Evolutionary conservation across 1,140 invertebrate genomes (phyloP).

Genomic region (Eueides isabella): DNA sequence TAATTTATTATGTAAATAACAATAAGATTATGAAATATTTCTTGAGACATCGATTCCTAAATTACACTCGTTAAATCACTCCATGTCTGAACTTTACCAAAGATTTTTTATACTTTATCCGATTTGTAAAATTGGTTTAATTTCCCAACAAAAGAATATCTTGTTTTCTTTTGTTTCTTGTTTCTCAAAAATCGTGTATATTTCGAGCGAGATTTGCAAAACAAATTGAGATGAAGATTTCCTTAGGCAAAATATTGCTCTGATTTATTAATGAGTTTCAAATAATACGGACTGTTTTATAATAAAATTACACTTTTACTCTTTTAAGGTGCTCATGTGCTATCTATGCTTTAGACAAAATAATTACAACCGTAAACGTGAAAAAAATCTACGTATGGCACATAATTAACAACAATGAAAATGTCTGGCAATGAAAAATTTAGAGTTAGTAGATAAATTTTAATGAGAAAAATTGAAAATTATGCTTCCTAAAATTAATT

Average conservation of each 20-base stretch:
- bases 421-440: too few species aligned
- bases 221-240: conserved; percentile 7
- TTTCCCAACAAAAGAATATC: conserved; percentile 9
- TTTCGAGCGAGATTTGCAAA: conserved; percentile 1
- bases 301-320: not conserved
- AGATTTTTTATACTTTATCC: not conserved
- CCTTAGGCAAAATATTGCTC: conserved; percentile 1
- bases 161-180: not conserved
- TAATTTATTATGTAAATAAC: too few species aligned
- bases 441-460: too few species aligned
- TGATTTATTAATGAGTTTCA: conserved; percentile 9
- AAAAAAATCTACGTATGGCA: too few species aligned
- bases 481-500: too few species aligned
- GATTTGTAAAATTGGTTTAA: conserved; percentile 8
- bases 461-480: too few species aligned
- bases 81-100: not conserved
- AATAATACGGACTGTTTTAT: conserved; percentile 3
- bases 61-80: not conserved
- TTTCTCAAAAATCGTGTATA: not conserved
- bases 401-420: too few species aligned
- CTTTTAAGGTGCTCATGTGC: not conserved
- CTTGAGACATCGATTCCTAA: not conserved
- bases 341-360: not conserved
- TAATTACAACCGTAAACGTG: too few species aligned
- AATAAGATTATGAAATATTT: too few species aligned